A percentile compares a stretch with the other conserved stretches of the same genome.
phyloP scores from a whole-genome alignment of 2,797 vertebrate genomes.

The Alca torda region DNA sequence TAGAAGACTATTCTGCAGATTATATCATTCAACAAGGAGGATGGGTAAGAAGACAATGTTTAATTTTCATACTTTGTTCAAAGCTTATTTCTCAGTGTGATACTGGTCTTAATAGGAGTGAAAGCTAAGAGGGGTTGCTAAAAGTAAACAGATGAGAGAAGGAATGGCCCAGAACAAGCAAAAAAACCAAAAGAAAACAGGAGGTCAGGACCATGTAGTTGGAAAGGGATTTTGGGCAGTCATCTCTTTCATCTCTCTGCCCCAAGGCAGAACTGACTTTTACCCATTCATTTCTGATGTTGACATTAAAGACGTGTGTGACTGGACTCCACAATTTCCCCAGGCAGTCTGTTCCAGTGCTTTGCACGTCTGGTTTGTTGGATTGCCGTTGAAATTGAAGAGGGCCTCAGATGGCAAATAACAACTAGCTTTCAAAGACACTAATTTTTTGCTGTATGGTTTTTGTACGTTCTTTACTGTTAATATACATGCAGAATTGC shows the following conservation, averaged over 20 bases:
- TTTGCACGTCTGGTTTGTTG: background rate
- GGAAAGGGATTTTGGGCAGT: background rate
- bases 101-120: background rate
- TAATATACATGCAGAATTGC: background rate
- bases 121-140: background rate
- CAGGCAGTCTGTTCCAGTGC: background rate
- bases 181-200: background rate
- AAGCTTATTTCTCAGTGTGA: background rate
- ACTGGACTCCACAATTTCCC: background rate
- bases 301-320: background rate
- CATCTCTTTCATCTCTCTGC: background rate
- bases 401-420: background rate
- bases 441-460: background rate
- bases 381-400: background rate
- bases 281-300: background rate
- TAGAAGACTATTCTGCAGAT: slow-evolving; percentile 86
- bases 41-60: slow-evolving; percentile 85
- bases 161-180: background rate
- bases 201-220: background rate
- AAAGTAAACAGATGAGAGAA: background rate
- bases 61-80: background rate
- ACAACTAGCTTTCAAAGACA: background rate
- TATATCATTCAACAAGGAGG: slow-evolving; percentile 92
- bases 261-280: background rate
- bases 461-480: background rate